Evolutionary conservation across 2,888 invertebrate species (phyloP).

Genomic region (Drosophila eohydei): DNA sequence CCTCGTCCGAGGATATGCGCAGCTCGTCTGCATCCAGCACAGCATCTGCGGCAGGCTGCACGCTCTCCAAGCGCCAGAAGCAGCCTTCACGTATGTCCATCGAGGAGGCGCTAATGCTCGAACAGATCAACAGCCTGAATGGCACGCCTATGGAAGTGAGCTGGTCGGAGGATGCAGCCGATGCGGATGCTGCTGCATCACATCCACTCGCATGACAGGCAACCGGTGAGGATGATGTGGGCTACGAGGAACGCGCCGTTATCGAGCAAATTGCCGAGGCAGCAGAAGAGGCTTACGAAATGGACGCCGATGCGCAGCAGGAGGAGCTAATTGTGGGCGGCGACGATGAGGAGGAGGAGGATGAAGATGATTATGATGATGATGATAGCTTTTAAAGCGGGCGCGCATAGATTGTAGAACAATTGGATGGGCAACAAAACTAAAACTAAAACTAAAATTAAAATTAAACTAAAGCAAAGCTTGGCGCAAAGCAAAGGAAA

Average conservation of each 20-base stretch:
- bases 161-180: constrained; percentile 85
- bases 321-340: constrained; percentile 60
- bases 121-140: constrained; percentile 84
- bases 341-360: constrained; percentile 28
- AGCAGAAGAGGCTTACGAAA: constrained; percentile 76
- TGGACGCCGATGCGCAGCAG: constrained; percentile 53
- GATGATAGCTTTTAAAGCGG: constrained; percentile 85
- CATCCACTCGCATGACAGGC: constrained; percentile 77
- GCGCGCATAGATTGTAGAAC: constrained; percentile 58
- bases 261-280: constrained; percentile 71
- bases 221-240: constrained; percentile 39
- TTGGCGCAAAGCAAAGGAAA: constrained; percentile 38
- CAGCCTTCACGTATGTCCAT: constrained; percentile 82
- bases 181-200: constrained; percentile 76
- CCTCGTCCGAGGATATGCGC: constrained; percentile 85
- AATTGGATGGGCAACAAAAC: constrained; percentile 45
- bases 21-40: constrained; percentile 84
- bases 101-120: constrained; percentile 83
- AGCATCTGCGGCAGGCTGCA: constrained; percentile 64
- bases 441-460: neutral
- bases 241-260: constrained; percentile 72
- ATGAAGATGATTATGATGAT: constrained; percentile 73
- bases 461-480: constrained; percentile 50
- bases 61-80: constrained; percentile 58
- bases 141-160: constrained; percentile 85